These are phyloP conservation scores for Sinotaia quadrata DNA, from an alignment of 2,888 invertebrate genomes.

Conservation along the genomic window DNA sequence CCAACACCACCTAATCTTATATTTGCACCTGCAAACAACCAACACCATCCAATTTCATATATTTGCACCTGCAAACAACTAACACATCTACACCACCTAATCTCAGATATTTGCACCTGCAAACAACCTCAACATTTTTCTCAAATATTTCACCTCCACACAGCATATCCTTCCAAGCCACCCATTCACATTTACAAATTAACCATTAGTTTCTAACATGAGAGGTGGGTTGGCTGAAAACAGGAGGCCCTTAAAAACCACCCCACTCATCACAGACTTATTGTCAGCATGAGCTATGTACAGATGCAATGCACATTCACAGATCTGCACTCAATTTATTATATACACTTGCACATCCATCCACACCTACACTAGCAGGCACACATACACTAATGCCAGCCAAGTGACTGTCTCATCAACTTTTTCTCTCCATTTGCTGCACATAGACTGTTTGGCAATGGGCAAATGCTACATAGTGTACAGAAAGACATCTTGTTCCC, in stretches of 20 bases:
- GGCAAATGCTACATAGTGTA: constrained; percentile 13
- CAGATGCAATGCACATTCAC: background rate
- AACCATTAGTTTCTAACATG: constrained; percentile 1
- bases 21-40: no score
- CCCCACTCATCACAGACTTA: constrained; percentile 7
- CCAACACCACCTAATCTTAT: no score
- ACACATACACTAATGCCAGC: background rate
- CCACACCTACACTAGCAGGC: background rate
- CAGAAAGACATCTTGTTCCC: no score
- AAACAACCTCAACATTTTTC: no score
- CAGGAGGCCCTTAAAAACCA: background rate
- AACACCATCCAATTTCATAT: no score
- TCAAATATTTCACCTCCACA: background rate
- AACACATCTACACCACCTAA: no score
- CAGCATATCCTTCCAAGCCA: background rate
- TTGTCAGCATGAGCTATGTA: constrained; percentile 12
- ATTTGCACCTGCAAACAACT: no score
- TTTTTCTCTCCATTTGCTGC: background rate
- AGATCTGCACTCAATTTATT: no score
- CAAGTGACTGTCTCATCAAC: background rate
- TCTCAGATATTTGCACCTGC: no score
- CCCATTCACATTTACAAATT: background rate
- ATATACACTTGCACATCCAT: background rate
- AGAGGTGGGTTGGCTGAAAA: background rate
- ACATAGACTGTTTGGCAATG: constrained; percentile 19